These are phyloP conservation scores for Cyaniris semiargus DNA, from an alignment of 2,888 invertebrate genomes.

Conservation along the genomic window DNA sequence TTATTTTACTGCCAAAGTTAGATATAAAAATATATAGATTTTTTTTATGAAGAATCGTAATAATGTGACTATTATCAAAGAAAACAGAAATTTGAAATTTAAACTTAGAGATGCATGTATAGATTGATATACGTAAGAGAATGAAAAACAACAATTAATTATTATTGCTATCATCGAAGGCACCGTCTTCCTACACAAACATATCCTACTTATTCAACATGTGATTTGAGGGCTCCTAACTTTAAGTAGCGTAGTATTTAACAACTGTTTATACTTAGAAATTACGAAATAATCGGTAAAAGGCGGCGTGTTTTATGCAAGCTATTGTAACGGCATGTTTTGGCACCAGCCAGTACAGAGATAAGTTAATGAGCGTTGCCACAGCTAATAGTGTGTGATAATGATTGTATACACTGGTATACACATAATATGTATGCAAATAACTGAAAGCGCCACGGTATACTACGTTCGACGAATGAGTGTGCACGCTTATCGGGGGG, in stretches of 20 bases:
- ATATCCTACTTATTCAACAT: too few species aligned
- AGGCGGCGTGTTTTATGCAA: neutral
- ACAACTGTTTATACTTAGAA: neutral
- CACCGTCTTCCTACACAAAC: too few species aligned
- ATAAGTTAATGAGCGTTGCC: slow-evolving; percentile 12
- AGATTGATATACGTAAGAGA: too few species aligned
- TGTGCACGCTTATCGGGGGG: slow-evolving; percentile 43
- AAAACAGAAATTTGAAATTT: too few species aligned
- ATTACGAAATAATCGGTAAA: neutral
- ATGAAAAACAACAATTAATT: too few species aligned
- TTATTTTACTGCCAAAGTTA: too few species aligned
- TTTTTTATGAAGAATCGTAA: too few species aligned
- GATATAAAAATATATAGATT: too few species aligned
- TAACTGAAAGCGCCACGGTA: slow-evolving; percentile 66
- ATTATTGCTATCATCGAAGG: too few species aligned
- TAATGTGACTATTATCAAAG: too few species aligned
- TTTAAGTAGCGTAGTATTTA: neutral
- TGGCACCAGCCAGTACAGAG: neutral
- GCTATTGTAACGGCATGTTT: slow-evolving; percentile 18
- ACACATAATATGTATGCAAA: slow-evolving; percentile 54
- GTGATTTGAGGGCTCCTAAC: neutral
- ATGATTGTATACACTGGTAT: neutral
- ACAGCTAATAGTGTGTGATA: slow-evolving; percentile 12
- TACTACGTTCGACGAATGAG: slow-evolving; percentile 47
- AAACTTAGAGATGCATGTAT: too few species aligned